phyloP scores from a whole-genome alignment of 1,140 invertebrate genomes.

The Ladona fulva region DNA sequence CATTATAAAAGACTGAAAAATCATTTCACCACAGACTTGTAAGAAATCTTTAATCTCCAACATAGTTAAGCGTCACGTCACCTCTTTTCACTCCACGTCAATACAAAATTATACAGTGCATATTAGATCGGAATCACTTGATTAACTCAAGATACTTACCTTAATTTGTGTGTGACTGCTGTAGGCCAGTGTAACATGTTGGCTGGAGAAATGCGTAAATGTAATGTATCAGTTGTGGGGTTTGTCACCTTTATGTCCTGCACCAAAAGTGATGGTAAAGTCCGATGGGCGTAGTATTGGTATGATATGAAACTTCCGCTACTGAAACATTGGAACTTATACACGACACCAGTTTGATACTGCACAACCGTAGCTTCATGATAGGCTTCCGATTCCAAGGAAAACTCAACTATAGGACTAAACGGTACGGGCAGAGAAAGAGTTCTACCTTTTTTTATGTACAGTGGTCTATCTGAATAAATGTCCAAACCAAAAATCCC shows the following conservation, averaged over 20 bases:
- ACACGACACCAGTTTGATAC: constrained; percentile 39
- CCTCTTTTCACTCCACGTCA: no score
- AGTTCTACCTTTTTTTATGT: constrained; percentile 58
- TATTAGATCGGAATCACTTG: no score
- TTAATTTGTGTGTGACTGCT: constrained; percentile 40
- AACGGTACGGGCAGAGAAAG: constrained; percentile 61
- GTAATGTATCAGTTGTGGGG: constrained; percentile 36
- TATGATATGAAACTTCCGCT: constrained; percentile 56
- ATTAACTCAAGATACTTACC: no score
- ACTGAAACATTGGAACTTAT: constrained; percentile 54
- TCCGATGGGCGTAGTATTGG: constrained; percentile 69
- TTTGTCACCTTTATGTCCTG: constrained; percentile 73
- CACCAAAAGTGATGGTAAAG: constrained; percentile 62
- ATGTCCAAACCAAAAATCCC: constrained; percentile 60
- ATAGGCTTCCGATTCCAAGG: constrained; percentile 36
- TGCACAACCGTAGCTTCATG: constrained; percentile 53
- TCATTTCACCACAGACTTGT: no score
- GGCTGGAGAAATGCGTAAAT: constrained; percentile 33
- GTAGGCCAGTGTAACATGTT: constrained; percentile 38
- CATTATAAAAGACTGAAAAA: no score
- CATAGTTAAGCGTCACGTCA: no score
- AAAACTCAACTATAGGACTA: constrained; percentile 58
- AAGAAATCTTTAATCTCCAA: no score
- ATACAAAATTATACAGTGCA: no score
- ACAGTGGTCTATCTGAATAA: constrained; percentile 51